A percentile compares a stretch with the other conserved stretches of the same genome.
Evolutionary conservation across 2,888 invertebrate genomes (phyloP).

Genomic region (Notocelia uddmanniana): DNA sequence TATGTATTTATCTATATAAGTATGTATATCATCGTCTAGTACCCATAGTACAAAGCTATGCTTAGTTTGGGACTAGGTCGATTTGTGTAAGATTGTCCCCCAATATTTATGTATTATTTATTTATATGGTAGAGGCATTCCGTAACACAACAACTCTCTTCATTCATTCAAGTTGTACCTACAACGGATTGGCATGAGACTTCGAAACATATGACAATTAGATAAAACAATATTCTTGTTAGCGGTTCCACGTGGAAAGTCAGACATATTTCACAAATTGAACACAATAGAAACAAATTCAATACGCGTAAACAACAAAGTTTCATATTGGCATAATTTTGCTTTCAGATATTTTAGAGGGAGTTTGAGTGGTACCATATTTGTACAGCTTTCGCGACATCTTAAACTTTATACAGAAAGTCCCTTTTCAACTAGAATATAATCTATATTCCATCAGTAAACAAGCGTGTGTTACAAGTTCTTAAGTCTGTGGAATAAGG

Average conservation of each 20-base stretch:
- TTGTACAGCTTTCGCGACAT: not conserved
- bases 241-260: not conserved
- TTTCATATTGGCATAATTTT: constrained; percentile 23
- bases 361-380: not conserved
- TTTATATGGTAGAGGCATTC: no score
- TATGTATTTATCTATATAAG: no score
- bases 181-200: constrained; percentile 15
- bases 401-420: not conserved
- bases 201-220: constrained; percentile 5
- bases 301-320: constrained; percentile 15
- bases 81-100: no score
- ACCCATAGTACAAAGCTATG: no score
- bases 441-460: not conserved
- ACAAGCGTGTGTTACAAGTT: not conserved
- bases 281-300: constrained; percentile 14
- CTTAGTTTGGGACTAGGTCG: no score
- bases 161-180: not conserved
- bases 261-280: not conserved
- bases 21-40: no score
- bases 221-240: not conserved
- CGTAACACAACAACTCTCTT: not conserved
- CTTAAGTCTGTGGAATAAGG: not conserved
- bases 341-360: not conserved
- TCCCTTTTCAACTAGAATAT: not conserved
- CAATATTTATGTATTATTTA: no score